These are phyloP conservation scores for Sebastes miniatus DNA, from an alignment of 2,797 vertebrate species.

Conservation along the genomic window DNA sequence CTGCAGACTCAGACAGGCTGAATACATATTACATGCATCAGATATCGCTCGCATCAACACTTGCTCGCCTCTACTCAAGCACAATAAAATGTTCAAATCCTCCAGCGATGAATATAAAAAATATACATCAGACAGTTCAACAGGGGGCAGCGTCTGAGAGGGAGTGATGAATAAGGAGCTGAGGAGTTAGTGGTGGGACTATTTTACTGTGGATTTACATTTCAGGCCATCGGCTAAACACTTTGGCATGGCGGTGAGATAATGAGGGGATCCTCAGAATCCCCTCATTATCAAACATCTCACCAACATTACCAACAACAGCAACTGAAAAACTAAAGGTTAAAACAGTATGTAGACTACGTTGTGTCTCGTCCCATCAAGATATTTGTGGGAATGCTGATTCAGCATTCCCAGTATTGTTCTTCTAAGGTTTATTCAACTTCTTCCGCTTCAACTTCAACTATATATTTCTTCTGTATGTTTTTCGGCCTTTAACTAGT, in stretches of 20 bases:
- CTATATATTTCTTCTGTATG: no score
- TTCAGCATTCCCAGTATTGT: no score
- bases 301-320: neutral
- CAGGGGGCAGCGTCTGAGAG: neutral
- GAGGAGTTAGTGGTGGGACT: neutral
- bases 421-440: no score
- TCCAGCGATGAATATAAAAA: neutral
- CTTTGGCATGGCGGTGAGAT: neutral
- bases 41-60: slow-evolving; percentile 6
- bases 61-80: slow-evolving; percentile 7
- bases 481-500: no score
- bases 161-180: neutral
- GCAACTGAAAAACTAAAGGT: neutral
- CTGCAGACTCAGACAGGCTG: slow-evolving; percentile 23
- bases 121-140: neutral
- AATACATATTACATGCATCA: slow-evolving; percentile 23
- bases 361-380: no score
- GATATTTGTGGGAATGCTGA: no score
- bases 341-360: neutral
- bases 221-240: neutral
- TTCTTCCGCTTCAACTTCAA: no score
- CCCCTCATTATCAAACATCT: no score
- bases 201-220: neutral
- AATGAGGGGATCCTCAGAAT: neutral
- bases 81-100: slow-evolving; percentile 22